These are phyloP conservation scores for Rhagophthalmus giganteus DNA, from an alignment of 2,888 invertebrate genomes.

Conservation along the genomic window DNA sequence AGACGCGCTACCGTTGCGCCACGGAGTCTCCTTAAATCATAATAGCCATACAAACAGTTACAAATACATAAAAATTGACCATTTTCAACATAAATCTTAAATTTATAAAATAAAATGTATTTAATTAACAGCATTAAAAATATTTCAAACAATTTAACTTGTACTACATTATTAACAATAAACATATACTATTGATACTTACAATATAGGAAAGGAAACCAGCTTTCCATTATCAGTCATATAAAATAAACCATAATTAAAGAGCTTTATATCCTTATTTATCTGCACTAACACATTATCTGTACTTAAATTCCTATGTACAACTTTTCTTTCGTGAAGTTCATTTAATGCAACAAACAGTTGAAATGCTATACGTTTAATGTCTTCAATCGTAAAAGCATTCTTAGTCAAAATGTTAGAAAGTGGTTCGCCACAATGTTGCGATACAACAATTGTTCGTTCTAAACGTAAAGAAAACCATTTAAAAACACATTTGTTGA, in stretches of 20 bases:
- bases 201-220: constrained; percentile 89
- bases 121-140: too few relatives aligned
- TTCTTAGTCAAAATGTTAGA: constrained; percentile 57
- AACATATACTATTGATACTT: too few relatives aligned
- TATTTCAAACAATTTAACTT: background rate
- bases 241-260: constrained; percentile 90
- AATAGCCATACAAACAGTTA: background rate
- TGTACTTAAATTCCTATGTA: constrained; percentile 78
- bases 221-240: constrained; percentile 87
- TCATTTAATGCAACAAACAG: constrained; percentile 71
- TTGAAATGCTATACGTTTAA: constrained; percentile 72
- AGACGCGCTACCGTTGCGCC: constrained; percentile 98
- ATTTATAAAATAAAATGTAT: too few relatives aligned
- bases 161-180: too few relatives aligned
- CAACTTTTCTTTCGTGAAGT: constrained; percentile 72
- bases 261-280: constrained; percentile 76
- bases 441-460: constrained; percentile 80
- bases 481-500: background rate
- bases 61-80: too few relatives aligned
- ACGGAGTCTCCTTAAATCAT: constrained; percentile 67
- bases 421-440: constrained; percentile 72
- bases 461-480: constrained; percentile 63
- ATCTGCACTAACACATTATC: constrained; percentile 80
- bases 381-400: constrained; percentile 57
- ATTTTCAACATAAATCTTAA: too few relatives aligned